Conservation (phyloP, 2,113 vertebrate genomes). For the Rhinolophus sinicus region DNA sequence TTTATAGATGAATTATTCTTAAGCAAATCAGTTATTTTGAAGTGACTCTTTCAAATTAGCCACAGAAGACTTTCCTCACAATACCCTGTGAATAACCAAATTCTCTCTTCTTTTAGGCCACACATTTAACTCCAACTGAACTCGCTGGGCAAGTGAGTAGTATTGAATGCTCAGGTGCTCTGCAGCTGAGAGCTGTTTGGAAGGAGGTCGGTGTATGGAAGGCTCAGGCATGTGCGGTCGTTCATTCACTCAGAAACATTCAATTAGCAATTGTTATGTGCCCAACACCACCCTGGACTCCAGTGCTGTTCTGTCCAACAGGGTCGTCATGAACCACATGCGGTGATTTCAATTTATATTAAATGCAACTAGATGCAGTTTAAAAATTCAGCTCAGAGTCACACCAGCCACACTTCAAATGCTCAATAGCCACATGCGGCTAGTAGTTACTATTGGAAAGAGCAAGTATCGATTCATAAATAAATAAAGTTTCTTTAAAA, state of each 20-base stretch:
- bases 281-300: background rate
- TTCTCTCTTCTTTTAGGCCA: background rate
- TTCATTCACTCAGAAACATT: conserved; percentile 28
- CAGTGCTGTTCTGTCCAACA: background rate
- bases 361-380: background rate
- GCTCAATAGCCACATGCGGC: background rate
- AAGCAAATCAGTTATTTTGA: background rate
- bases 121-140: background rate
- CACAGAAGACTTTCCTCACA: background rate
- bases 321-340: background rate
- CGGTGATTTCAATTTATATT: background rate
- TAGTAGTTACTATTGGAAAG: background rate
- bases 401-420: background rate
- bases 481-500: background rate
- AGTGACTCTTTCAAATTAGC: background rate
- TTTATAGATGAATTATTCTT: background rate
- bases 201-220: background rate
- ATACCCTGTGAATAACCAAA: background rate
- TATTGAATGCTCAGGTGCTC: background rate
- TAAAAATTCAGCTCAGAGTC: background rate
- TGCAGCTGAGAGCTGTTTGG: background rate
- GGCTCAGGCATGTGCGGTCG: background rate
- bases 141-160: background rate
- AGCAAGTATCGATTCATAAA: background rate
- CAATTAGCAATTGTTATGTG: background rate